These are phyloP conservation scores for Sogatella furcifera DNA, from an alignment of 1,140 invertebrate genomes.

Conservation along the genomic window DNA sequence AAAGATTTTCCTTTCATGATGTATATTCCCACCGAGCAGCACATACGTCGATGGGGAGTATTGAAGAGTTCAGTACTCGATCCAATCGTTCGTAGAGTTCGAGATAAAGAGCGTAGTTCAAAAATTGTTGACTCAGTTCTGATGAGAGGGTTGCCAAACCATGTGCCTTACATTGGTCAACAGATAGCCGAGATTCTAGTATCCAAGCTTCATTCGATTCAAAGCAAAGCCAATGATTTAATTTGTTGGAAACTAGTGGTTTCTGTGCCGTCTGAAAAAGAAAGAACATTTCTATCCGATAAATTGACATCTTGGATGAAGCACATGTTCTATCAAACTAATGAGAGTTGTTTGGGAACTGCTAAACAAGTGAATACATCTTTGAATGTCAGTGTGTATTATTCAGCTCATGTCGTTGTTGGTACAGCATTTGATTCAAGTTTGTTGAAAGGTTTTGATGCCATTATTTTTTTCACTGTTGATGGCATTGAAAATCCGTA, in stretches of 20 bases:
- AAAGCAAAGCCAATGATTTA: too few species aligned
- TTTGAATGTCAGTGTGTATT: conserved; percentile 9
- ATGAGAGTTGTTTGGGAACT: neutral
- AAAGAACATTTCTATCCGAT: conserved; percentile 1
- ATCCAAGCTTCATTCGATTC: too few species aligned
- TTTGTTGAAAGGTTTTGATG: conserved; percentile 6
- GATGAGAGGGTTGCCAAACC: conserved; percentile 9
- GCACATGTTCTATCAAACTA: conserved; percentile 8
- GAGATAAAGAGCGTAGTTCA: conserved; percentile 9
- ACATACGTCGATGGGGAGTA: conserved; percentile 17
- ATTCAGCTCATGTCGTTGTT: conserved; percentile 1
- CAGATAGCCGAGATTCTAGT: conserved; percentile 9
- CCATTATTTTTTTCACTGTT: conserved; percentile 13
- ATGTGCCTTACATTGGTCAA: conserved; percentile 3
- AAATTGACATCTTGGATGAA: conserved; percentile 16
- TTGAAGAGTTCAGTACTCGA: neutral
- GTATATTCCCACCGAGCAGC: conserved; percentile 11
- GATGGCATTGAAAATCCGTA: conserved; percentile 10
- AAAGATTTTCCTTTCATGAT: conserved; percentile 6
- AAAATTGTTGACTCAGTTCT: conserved; percentile 11
- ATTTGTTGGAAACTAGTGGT: conserved; percentile 13
- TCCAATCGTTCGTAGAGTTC: conserved; percentile 7
- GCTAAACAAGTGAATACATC: conserved; percentile 1
- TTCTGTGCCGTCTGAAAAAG: conserved; percentile 13
- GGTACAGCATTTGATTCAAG: neutral